Percentiles rank a stretch among this genome's conserved stretches.
Evolutionary conservation across 2,888 invertebrate species (phyloP).

Genomic region (Lacanobia oleracea): DNA sequence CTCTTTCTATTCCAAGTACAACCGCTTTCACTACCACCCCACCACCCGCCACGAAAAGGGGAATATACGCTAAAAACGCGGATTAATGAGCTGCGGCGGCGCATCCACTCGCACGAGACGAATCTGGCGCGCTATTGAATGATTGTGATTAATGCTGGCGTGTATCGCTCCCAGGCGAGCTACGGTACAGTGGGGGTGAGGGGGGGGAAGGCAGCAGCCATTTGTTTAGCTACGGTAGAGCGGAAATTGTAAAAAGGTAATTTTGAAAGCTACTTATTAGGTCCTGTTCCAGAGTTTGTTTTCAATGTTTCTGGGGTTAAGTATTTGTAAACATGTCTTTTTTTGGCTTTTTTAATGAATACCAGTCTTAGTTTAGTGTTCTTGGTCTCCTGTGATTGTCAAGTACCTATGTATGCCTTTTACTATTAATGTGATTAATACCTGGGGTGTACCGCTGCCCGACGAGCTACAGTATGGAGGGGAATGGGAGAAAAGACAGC

Average conservation of each 20-base stretch:
- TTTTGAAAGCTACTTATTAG: background rate
- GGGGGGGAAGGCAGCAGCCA: conserved; percentile 14
- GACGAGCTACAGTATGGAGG: no score
- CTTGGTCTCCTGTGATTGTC: no score
- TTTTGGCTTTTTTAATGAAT: background rate
- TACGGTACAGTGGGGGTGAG: no score
- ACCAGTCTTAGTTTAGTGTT: no score
- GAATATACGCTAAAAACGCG: conserved; percentile 62
- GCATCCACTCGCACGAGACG: conserved; percentile 57
- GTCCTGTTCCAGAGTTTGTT: no score
- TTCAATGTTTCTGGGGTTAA: no score
- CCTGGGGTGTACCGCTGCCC: no score
- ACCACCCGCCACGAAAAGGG: conserved; percentile 25
- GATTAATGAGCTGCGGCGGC: conserved; percentile 65
- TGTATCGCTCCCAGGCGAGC: conserved; percentile 32
- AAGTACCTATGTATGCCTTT: no score
- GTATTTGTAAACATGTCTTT: no score
- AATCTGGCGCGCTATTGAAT: conserved; percentile 64
- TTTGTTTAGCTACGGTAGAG: conserved; percentile 6
- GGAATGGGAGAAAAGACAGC: no score
- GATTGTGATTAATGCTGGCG: conserved; percentile 64
- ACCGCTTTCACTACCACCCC: conserved; percentile 28
- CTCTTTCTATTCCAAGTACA: background rate
- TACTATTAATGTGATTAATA: no score
- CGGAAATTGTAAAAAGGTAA: background rate